phyloP scores from a whole-genome alignment of 2,113 vertebrate species.

The Heteronetta atricapilla region DNA sequence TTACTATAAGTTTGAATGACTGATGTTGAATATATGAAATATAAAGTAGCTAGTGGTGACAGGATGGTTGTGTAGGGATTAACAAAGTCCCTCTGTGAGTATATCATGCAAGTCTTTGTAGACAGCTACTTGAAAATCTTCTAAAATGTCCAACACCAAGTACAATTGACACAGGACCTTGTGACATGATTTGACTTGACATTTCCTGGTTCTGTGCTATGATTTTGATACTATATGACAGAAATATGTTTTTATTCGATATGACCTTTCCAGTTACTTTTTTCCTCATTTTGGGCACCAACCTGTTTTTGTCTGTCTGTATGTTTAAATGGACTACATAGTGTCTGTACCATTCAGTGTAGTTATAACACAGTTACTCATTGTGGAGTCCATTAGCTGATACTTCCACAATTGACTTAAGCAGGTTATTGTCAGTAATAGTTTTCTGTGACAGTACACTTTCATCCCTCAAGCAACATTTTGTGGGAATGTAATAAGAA shows the following conservation, averaged over 20 bases:
- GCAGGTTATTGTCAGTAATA: background rate
- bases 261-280: background rate
- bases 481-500: background rate
- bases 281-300: background rate
- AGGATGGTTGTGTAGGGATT: background rate
- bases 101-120: background rate
- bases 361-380: background rate
- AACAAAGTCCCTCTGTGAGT: background rate
- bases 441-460: background rate
- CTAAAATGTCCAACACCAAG: background rate
- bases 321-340: background rate
- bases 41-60: background rate
- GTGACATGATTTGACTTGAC: slow-evolving; percentile 35
- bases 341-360: background rate
- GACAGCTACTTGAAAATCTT: background rate
- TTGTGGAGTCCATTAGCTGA: background rate
- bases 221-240: slow-evolving; percentile 10
- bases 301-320: background rate
- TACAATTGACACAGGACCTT: background rate
- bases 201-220: background rate
- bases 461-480: background rate
- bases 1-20: background rate
- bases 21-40: background rate
- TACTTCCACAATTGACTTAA: background rate
- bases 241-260: background rate